Evolutionary conservation across 2,113 vertebrate genomes (phyloP), one percentile per base, ranked within the genome.

Genomic region (Engystomops pustulosus): DNA sequence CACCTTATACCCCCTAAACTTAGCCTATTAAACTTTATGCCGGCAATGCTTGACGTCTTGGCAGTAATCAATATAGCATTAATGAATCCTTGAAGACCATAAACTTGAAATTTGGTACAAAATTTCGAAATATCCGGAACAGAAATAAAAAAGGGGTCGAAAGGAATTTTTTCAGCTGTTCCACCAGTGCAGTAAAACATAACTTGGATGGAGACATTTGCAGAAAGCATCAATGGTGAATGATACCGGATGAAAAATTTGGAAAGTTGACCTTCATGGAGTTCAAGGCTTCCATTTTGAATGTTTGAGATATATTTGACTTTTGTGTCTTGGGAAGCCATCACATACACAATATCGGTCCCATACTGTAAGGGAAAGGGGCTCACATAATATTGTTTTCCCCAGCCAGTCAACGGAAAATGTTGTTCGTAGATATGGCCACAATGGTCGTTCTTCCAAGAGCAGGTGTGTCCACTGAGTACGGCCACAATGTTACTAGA

Each of bases 361-460:
- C 4, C 79, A 0, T 0, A 86, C 88, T 93, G 91, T 23, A 89
- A 87, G 34, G 20, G 81, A n/a, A 93, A 51, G 0, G 92, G 90
- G 8, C 91, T 86, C 2, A 94, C 86, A 0, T 92, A 20, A 41
- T 91, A 95, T 23, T 45, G 88, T 8, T 85, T 87, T 25, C 92
- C 93, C 94, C 94, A 95, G 18, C 55, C 88, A 32, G 76, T 88
- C 0, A 93, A 89, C 4, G 94, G 93, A 76, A 90, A 74, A 1
- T 94, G 89, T 83, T 95, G 94, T 69, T 94, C 94, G 58, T 87
- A 91, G 5, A 94, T 91, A 18, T 94, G 92, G 85, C 92, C 91
- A 76, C 93, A 93, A 12, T 60, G 89, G 9, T 89, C 62, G 25
- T 92, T 89, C 2, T 5, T 86, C 87, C 75, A 87, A 2, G 89